These are phyloP conservation scores for Macrotis lagotis DNA, from an alignment of 2,113 vertebrate genomes.

Conservation along the genomic window DNA sequence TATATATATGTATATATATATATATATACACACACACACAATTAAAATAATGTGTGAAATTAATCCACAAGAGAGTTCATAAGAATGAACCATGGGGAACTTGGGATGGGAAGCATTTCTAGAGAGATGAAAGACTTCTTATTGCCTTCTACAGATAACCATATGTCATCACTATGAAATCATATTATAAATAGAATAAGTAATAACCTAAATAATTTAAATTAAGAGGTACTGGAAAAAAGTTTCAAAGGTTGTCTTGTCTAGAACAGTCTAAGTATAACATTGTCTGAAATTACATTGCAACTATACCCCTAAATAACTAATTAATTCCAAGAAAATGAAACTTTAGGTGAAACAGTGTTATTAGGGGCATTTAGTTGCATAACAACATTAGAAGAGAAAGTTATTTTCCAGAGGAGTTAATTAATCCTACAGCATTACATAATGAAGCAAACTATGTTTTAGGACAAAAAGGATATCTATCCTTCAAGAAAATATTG, in stretches of 20 bases:
- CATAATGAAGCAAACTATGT: not conserved
- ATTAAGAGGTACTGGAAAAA: not conserved
- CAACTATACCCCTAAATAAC: not conserved
- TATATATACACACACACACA: too few relatives aligned
- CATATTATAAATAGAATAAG: not conserved
- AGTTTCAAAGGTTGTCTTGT: not conserved
- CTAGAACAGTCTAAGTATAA: not conserved
- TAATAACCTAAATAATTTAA: not conserved
- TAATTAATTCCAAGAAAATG: not conserved
- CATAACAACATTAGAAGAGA: not conserved
- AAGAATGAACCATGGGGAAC: not conserved
- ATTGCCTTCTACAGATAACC: not conserved
- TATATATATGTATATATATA: too few relatives aligned
- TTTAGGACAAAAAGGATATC: not conserved
- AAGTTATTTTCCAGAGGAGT: not conserved
- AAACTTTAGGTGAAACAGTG: not conserved
- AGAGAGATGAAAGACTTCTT: not conserved
- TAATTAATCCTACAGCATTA: not conserved
- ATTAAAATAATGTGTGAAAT: not conserved
- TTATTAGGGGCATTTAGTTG: not conserved
- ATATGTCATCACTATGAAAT: not conserved
- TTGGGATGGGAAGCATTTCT: not conserved
- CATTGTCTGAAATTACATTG: not conserved
- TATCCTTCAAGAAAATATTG: not conserved
- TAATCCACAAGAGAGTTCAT: not conserved